Conservation (phyloP, 1,140 invertebrate genomes). For the Cotesia glomerata region DNA sequence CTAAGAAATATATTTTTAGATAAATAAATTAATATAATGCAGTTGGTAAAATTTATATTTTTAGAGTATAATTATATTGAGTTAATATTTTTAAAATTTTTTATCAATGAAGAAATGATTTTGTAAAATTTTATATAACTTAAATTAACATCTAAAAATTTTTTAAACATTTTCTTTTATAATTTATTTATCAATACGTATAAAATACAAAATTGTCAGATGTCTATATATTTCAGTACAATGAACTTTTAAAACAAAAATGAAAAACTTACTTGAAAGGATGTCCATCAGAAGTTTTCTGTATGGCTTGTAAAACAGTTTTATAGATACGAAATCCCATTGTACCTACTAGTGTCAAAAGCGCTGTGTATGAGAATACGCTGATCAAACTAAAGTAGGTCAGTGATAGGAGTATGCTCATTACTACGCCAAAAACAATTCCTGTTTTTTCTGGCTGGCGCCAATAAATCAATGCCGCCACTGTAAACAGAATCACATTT, state of each 20-base stretch:
- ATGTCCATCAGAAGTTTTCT: conserved; percentile 96
- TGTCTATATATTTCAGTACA: too few relatives aligned
- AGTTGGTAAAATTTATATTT: neutral
- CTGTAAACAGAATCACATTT: conserved; percentile 67
- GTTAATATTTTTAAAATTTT: too few relatives aligned
- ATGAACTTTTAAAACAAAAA: too few relatives aligned
- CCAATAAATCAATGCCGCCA: conserved; percentile 97
- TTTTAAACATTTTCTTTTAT: neutral
- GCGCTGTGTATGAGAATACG: conserved; percentile 89
- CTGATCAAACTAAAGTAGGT: conserved; percentile 95
- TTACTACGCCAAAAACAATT: conserved; percentile 84
- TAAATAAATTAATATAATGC: neutral
- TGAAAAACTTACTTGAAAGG: conserved; percentile 87
- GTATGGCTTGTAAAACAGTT: conserved; percentile 92
- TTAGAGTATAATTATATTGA: too few relatives aligned
- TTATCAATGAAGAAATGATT: too few relatives aligned
- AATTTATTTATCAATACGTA: too few relatives aligned
- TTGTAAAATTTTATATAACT: too few relatives aligned
- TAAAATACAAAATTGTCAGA: neutral
- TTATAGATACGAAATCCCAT: conserved; percentile 95
- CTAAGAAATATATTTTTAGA: too few relatives aligned
- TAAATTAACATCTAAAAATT: neutral
- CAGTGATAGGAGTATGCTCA: conserved; percentile 88
- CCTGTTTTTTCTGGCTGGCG: conserved; percentile 92
- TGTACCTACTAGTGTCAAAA: conserved; percentile 82